These are phyloP conservation scores for Pogonophryne albipinna DNA, from an alignment of 2,797 vertebrate genomes.

Conservation along the genomic window DNA sequence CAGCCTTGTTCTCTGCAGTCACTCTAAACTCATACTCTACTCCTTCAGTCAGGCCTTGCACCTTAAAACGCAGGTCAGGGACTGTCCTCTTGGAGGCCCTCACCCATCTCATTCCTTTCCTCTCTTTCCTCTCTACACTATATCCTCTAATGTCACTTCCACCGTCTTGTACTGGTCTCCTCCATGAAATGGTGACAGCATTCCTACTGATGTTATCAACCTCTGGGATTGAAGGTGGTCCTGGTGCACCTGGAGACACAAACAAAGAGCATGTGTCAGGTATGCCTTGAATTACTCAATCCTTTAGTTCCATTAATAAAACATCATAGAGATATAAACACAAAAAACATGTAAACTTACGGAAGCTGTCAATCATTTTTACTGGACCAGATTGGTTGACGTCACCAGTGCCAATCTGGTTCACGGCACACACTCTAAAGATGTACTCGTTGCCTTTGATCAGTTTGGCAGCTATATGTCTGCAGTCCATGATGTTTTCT, in stretches of 20 bases:
- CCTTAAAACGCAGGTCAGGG: slow-evolving; percentile 96
- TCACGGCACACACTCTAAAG: slow-evolving; percentile 96
- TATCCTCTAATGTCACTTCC: slow-evolving; percentile 99
- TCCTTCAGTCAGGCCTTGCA: slow-evolving; percentile 94
- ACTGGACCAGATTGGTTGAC: slow-evolving; percentile 92
- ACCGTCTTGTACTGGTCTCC: slow-evolving; percentile 92
- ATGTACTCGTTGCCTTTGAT: slow-evolving; percentile 99
- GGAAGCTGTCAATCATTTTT: slow-evolving; percentile 96
- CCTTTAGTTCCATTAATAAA: not conserved
- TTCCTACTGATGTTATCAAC: slow-evolving; percentile 93
- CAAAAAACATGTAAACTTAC: slow-evolving; percentile 80
- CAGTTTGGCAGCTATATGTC: slow-evolving; percentile 91
- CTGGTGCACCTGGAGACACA: slow-evolving; percentile 88
- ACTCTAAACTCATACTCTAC: slow-evolving; percentile 98
- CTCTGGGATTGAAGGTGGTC: slow-evolving; percentile 96
- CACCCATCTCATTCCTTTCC: slow-evolving; percentile 96
- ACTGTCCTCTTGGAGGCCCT: slow-evolving; percentile 94
- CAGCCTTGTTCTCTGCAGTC: slow-evolving; percentile 98
- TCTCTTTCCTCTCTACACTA: slow-evolving; percentile 95
- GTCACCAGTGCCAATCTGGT: slow-evolving; percentile 96
- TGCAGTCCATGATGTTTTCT: slow-evolving; percentile 94
- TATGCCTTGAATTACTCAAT: not conserved
- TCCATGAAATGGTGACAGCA: slow-evolving; percentile 95
- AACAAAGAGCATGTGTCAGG: slow-evolving; percentile 34
- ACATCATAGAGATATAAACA: not conserved